A percentile compares a stretch with the other conserved stretches of the same genome.
These are phyloP conservation scores for Polydrusus pterygomalis DNA, from an alignment of 2,888 invertebrate species.

Conservation along the genomic window DNA sequence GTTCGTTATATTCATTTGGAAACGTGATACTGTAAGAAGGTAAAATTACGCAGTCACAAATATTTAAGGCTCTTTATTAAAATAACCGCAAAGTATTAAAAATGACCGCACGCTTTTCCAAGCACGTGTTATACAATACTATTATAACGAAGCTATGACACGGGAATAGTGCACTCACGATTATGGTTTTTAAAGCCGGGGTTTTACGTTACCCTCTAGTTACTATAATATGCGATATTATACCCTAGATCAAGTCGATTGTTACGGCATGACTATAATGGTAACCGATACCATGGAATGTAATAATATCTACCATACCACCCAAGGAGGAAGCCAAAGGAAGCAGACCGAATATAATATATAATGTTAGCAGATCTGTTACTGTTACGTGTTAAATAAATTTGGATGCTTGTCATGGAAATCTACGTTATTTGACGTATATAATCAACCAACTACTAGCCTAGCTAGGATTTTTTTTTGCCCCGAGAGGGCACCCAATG, in stretches of 20 bases:
- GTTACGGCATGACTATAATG: conserved; percentile 6
- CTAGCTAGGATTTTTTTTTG: too few species aligned
- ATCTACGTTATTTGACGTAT: too few species aligned
- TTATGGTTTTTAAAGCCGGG: not conserved
- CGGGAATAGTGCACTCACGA: too few species aligned
- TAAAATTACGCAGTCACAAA: too few species aligned
- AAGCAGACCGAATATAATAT: conserved; percentile 8
- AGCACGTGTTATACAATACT: not conserved
- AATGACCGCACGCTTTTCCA: not conserved
- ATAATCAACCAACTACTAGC: too few species aligned
- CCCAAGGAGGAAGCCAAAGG: conserved; percentile 36
- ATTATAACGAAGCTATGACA: not conserved
- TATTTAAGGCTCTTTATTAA: too few species aligned
- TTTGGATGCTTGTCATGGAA: too few species aligned
- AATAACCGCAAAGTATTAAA: not conserved
- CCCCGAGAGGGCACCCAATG: too few species aligned
- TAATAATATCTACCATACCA: conserved; percentile 24
- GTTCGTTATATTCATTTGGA: too few species aligned
- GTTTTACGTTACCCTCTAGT: not conserved
- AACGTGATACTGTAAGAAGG: too few species aligned
- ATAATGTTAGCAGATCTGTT: not conserved
- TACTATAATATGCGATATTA: conserved; percentile 3
- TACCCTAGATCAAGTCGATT: conserved; percentile 1
- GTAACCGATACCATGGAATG: conserved; percentile 19
- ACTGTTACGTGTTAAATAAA: too few species aligned